Conservation (phyloP, 2,888 invertebrate genomes). For the Epinotia demarniana region DNA sequence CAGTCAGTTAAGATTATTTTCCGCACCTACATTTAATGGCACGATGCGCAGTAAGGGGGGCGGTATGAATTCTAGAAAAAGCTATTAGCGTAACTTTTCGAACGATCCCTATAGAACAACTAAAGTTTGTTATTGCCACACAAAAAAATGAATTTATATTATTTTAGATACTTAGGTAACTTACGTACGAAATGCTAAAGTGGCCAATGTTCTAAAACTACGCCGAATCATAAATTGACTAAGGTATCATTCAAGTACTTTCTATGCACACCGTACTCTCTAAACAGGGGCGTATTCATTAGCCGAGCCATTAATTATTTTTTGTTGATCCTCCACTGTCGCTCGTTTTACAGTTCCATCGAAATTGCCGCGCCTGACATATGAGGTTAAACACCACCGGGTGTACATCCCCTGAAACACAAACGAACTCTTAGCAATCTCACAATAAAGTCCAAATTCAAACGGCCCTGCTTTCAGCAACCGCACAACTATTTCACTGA, state of each 20-base stretch:
- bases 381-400: conserved; percentile 40
- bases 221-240: background rate
- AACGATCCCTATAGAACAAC: too few relatives aligned
- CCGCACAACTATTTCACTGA: background rate
- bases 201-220: too few relatives aligned
- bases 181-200: too few relatives aligned
- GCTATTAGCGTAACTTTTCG: too few relatives aligned
- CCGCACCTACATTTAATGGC: too few relatives aligned
- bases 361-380: conserved; percentile 60
- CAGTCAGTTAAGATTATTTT: too few relatives aligned
- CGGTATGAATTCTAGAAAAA: too few relatives aligned
- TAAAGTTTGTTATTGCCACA: too few relatives aligned
- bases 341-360: conserved; percentile 67
- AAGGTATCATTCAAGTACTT: too few relatives aligned
- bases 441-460: background rate
- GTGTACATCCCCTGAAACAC: background rate
- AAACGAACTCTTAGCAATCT: background rate
- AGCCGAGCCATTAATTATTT: conserved; percentile 79
- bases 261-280: conserved; percentile 29
- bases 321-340: conserved; percentile 71
- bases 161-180: too few relatives aligned
- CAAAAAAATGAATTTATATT: too few relatives aligned
- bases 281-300: conserved; percentile 74
- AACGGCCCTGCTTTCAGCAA: background rate
- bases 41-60: too few relatives aligned